Base-by-base conservation (phyloP, 2,888 invertebrate genomes). In the Eupelmus urozonus region DNA sequence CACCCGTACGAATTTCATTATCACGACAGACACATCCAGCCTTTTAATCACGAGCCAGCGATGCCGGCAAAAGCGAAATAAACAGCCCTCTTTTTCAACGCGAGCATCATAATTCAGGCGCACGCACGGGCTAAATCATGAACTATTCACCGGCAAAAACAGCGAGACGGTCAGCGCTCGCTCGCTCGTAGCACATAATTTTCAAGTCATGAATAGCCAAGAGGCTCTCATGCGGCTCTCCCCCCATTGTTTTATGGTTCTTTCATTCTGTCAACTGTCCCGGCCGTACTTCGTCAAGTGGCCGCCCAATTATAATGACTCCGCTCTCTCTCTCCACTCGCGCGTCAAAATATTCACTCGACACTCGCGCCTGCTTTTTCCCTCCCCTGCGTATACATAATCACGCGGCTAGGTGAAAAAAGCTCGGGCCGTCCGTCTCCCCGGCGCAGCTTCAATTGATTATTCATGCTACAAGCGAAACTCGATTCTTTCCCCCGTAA, bases 211-310 rank as follows among this genome's bases (percentile, higher is more conserved):
- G 55, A 55, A 55, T 55, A 27, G 23, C 59, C 29, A n/a, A n/a
- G 59, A 29, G n/a, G 9, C 34, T 5, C 34, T 34, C 34, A 34
- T 13, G n/a, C 16, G 18, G 34, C 18, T 29, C 34, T 34, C n/a
- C 34, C 18, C 16, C 49, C 40, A 75, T 75, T 75, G 60, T 75
- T 62, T 62, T 13, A 57, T 34, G 59, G 49, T 51, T 66, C 49
- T 74, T 66, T 66, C 29, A 29, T 60, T 29, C 45, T 60, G 60
- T 53, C 74, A 45, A 75, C 34, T 67, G 66, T 75, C 67, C 42
- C 23, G 20, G n/a, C n/a, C 20, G 40, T 25, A 63, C 53, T 27
- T 53, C 40, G 40, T 27, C 42, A 55, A 55, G 51, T 16, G 59
- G 34, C 34, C 25, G 49, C 9, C 49, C 60, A 60, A 60, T 71